phyloP scores from a whole-genome alignment of 1,140 invertebrate genomes.

The Anadara kagoshimensis region DNA sequence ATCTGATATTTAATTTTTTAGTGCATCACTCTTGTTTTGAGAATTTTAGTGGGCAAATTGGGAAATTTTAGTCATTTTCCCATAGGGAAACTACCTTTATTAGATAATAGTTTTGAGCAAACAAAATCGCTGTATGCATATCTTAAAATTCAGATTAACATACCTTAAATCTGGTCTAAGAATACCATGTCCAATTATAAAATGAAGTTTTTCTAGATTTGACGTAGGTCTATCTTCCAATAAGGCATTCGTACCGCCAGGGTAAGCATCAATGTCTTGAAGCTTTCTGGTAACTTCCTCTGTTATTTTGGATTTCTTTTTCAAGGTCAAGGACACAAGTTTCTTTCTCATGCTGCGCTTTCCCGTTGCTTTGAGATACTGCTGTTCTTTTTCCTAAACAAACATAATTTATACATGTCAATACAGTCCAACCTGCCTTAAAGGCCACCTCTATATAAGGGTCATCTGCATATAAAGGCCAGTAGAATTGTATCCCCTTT shows the following conservation, averaged over 20 bases:
- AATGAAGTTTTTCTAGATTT: conserved; percentile 98
- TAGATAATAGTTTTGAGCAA: no score
- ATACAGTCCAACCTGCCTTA: no score
- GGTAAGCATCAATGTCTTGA: conserved; percentile 68
- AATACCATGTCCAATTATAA: conserved; percentile 99
- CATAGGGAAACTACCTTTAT: no score
- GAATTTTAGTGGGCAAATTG: no score
- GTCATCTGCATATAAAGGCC: no score
- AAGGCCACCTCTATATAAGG: no score
- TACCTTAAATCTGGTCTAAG: conserved; percentile 93
- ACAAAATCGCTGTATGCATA: no score
- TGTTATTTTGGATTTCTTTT: conserved; percentile 97
- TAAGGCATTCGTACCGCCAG: conserved; percentile 93
- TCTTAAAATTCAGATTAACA: neutral
- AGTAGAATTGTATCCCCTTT: no score
- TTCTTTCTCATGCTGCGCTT: conserved; percentile 84
- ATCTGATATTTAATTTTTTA: no score
- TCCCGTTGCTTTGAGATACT: conserved; percentile 51
- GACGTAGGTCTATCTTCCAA: conserved; percentile 96
- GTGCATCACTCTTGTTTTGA: no score
- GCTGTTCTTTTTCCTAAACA: conserved; percentile 65
- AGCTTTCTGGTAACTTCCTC: conserved; percentile 84
- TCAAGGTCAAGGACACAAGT: conserved; percentile 95
- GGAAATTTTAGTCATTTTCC: no score
- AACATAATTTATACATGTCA: neutral